Base-by-base conservation (phyloP, 64 coral and sea anemone species). In the Stylophora pistillata region DNA sequence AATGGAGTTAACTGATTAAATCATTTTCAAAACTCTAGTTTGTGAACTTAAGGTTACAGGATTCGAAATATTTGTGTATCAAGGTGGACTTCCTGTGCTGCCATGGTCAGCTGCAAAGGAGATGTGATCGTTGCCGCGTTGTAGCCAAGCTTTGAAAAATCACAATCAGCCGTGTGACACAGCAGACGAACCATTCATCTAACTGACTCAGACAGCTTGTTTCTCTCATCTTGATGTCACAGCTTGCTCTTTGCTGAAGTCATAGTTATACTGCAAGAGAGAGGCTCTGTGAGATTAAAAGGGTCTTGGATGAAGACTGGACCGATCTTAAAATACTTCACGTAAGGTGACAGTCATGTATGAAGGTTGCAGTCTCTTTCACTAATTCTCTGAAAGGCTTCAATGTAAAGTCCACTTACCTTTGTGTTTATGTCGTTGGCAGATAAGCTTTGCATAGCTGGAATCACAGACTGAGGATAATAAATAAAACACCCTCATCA, bases 371-470 rank as follows among this genome's bases (percentile, higher is more conserved):
- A n/a, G n/a, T n/a, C n/a, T n/a, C n/a, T n/a, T n/a, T n/a, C n/a
- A n/a, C n/a, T n/a, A n/a, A n/a, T n/a, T n/a, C n/a, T n/a, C n/a
- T n/a, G n/a, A n/a, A n/a, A n/a, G 11, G 18, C 0, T 2, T 21
- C 18, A 30, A 33, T 4, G 12, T 13, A 33, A 47, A 32, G 37
- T 15, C 15, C 27, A 80, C 79, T 0, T 82, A 82, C 79, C 79
- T 82, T 82, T 31, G 58, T 37, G 31, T 82, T n/a, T 32, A 82
- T 82, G 79, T 82, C 79, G 13, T 15, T 82, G n/a, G 65, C 79
- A 64, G 79, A 82, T 66, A 82, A 82, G 58, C 57, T 82, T 65
- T 82, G 79, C 58, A 82, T 66, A 82, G 63, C 65, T 15, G 79
- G 79, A 37, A 82, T 47, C 10, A 60, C 59, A 4, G 79, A 58